Conservation (phyloP, 2,113 vertebrate genomes). For the Rynchops niger region DNA sequence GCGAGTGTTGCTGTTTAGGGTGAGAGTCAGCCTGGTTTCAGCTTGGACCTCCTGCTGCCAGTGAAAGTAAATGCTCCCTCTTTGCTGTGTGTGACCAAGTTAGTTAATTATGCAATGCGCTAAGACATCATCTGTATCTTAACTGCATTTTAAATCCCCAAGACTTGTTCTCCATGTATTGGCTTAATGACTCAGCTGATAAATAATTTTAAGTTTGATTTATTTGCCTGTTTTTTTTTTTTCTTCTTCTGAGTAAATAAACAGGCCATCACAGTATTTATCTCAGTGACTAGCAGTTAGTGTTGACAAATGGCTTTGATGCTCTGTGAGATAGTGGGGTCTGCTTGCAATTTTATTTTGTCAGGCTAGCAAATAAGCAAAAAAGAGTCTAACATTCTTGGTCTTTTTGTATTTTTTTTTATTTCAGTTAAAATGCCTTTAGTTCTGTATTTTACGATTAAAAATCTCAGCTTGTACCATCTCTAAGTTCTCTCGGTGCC, state of each 20-base stretch:
- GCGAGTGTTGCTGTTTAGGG: not conserved
- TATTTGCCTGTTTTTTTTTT: not conserved
- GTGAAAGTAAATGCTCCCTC: not conserved
- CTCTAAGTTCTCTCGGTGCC: accelerated
- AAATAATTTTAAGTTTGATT: not conserved
- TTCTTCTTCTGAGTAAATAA: not conserved
- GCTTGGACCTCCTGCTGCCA: not conserved
- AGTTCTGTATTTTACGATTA: not conserved
- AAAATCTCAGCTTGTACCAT: not conserved
- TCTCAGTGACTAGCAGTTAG: not conserved
- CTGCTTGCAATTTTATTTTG: not conserved
- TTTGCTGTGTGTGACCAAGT: not conserved
- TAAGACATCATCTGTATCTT: not conserved
- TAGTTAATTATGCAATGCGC: not conserved
- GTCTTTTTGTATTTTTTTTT: not conserved
- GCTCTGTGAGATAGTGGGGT: not conserved
- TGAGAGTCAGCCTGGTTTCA: not conserved
- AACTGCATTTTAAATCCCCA: not conserved
- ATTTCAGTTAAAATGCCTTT: not conserved
- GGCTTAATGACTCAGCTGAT: not conserved
- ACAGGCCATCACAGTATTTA: not conserved
- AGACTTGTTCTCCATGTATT: not conserved
- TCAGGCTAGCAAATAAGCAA: not conserved
- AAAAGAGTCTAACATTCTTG: not conserved
- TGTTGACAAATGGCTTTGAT: not conserved